Evolutionary conservation across 2,113 vertebrate genomes (phyloP), one percentile per base, ranked within the genome.

Genomic region (Centropristis striata): DNA sequence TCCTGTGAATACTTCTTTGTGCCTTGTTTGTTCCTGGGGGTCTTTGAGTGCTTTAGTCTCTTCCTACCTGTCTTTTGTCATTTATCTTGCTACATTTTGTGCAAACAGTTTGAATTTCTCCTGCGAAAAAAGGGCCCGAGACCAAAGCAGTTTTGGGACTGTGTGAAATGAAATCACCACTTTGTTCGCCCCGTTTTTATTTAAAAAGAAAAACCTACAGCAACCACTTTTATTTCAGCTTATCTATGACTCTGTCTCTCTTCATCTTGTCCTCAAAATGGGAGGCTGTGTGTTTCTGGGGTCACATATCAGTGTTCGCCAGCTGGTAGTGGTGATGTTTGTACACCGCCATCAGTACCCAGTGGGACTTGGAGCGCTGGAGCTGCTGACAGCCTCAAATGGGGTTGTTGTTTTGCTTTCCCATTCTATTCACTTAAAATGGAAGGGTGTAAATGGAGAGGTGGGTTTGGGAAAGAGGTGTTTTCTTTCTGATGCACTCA

Each of bases 371-470:
- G 9, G 41, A 63, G 41, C 75, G 12, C 21, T 47, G 58, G 51
- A 53, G 63, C 57, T 16, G 13, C 68, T 41, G 65, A 70, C 71
- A 55, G 57, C 23, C 36, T 74, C 28, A 80, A 77, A 81, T 83
- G 61, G 69, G 75, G 71, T 64, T 75, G 66, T 70, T 78, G 67
- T 75, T 84, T 81, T 59, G 15, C 16, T 64, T 60, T 66, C 12
- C 41, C 14, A 14, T 70, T 79, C 14, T 63, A 44, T 42, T 67
- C 75, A 83, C 49, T 76, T 69, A 51, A 63, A 71, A 74, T 49
- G 20, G 49, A 72, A 32, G n/a, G 15, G 32, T 68, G 14, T 37
- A 70, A 77, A 78, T 71, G 23, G 23, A 69, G 13, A 75, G 66
- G 18, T 41, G 39, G 25, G 14, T 39, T n/a, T 49, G 37, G 51